Evolutionary conservation across 1,140 invertebrate genomes (phyloP), one percentile per base, ranked within the genome.

Genomic region (Ladona fulva): DNA sequence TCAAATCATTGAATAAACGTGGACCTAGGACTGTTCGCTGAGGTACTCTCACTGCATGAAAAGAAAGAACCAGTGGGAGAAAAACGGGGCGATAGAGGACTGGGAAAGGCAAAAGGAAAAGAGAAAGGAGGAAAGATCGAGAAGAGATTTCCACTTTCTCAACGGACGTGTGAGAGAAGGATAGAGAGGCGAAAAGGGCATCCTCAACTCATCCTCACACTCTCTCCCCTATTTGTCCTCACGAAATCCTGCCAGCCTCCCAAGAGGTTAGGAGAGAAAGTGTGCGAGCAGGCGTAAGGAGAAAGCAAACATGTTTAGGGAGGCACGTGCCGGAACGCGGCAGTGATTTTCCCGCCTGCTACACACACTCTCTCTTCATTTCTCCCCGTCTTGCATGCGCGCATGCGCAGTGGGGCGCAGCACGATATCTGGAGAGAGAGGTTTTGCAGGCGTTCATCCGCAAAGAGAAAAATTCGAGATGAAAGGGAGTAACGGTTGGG

Each of bases 271-370:
- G 29, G 29, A 37, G 29, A 37, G 29, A 37, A 37, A 37, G 29
- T 66, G 52, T 16, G 52, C 52, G 52, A 22, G 12, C 52, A 22
- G 52, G 44, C 10, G 44, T 52, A 52, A 52, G 44, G n/a, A 22
- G 52, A 66, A 66, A 22, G 52, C 52, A 66, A 66, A 66, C 52
- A 66, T 66, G 52, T 66, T 66, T 66, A 66, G 52, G 52, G 52
- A 66, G 52, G 52, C 52, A 66, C 52, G 52, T 66, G 52, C 52
- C 52, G 52, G 52, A 66, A 66, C 52, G 52, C 52, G 52, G 52
- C 52, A 66, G 52, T 66, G 52, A 66, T 66, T 66, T 66, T 66
- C 52, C 52, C 52, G 52, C 52, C 52, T 66, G 16, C 52, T 37
- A 37, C 29, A 37, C 29, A 37, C 29, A 6, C 52, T 12, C 12